Evolutionary conservation across 2,797 vertebrate species (phyloP).

Genomic region (Fratercula arctica): DNA sequence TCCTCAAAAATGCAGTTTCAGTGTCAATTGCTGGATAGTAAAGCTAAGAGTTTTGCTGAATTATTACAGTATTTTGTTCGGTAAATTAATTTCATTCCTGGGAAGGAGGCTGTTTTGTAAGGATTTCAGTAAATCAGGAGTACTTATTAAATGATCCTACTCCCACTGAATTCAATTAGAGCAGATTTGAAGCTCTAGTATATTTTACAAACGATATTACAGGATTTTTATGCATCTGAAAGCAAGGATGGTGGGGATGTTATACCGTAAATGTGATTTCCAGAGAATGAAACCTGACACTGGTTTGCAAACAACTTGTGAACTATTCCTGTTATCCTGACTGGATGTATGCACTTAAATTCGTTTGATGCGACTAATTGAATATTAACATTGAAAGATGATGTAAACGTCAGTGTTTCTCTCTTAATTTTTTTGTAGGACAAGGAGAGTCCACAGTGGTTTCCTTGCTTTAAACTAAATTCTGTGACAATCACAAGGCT

Average conservation of each 20-base stretch:
- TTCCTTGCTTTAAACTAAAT: constrained; percentile 54
- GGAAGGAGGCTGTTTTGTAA: neutral
- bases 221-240: constrained; percentile 3
- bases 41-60: neutral
- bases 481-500: constrained; percentile 49
- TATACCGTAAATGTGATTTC: neutral
- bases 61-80: neutral
- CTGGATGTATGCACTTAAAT: neutral
- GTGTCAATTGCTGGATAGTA: neutral
- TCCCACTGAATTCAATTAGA: constrained; percentile 24
- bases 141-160: neutral
- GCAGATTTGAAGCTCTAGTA: neutral
- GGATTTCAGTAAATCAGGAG: constrained; percentile 8
- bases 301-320: constrained; percentile 28
- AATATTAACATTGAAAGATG: neutral
- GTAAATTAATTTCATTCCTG: neutral
- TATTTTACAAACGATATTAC: neutral
- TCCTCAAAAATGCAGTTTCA: neutral
- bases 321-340: neutral
- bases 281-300: neutral
- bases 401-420: neutral
- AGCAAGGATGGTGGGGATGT: neutral
- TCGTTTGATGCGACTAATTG: neutral
- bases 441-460: neutral
- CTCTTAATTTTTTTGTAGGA: neutral